Evolutionary conservation across 2,888 invertebrate genomes (phyloP).

Genomic region (Tigriopus californicus): DNA sequence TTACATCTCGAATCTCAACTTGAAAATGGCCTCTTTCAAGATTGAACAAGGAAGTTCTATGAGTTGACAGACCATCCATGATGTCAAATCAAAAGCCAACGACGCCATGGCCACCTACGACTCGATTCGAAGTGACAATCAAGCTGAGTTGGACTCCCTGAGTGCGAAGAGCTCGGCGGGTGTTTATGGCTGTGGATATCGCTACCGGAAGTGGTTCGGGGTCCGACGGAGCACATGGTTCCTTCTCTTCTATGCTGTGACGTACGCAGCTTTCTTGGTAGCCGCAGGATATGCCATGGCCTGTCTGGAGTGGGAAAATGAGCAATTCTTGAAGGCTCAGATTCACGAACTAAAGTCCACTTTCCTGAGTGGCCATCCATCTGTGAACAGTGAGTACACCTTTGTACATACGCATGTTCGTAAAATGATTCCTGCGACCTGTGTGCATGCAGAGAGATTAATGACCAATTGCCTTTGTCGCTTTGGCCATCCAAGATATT

Average conservation of each 20-base stretch:
- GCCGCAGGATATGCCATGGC: neutral
- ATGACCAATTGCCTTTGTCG: too few species aligned
- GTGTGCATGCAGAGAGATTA: neutral
- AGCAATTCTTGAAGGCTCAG: neutral
- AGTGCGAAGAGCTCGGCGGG: too few species aligned
- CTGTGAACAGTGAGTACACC: neutral
- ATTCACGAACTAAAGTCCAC: neutral
- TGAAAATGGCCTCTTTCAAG: too few species aligned
- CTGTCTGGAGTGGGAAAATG: neutral
- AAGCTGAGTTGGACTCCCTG: too few species aligned
- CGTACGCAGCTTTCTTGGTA: neutral
- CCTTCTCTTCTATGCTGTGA: conserved; percentile 3
- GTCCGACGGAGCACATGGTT: neutral
- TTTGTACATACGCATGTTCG: neutral
- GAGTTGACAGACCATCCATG: too few species aligned
- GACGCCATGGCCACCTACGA: too few species aligned
- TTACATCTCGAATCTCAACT: too few species aligned
- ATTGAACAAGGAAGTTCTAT: too few species aligned
- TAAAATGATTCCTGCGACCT: neutral
- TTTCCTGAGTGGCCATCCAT: neutral
- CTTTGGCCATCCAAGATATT: too few species aligned
- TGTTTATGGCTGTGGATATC: neutral
- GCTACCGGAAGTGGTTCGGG: conserved; percentile 4
- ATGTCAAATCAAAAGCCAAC: too few species aligned
- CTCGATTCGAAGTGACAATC: too few species aligned